These are phyloP conservation scores for Micrasema longulum DNA, from an alignment of 1,140 invertebrate genomes.

Conservation along the genomic window DNA sequence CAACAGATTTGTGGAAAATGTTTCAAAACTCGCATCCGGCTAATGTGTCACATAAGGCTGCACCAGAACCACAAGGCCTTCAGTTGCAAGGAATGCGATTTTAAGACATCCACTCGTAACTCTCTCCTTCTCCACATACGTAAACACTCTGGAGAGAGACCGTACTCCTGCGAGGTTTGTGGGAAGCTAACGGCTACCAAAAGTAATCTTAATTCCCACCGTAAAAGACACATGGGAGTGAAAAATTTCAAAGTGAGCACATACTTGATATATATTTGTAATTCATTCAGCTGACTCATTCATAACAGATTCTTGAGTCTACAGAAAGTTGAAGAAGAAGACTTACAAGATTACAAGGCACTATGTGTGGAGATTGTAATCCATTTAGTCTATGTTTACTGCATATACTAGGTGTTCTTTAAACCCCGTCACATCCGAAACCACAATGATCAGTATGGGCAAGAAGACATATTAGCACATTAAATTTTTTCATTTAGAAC, in stretches of 20 bases:
- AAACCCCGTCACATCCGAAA: no score
- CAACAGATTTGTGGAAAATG: constrained; percentile 21
- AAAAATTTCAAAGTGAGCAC: constrained; percentile 64
- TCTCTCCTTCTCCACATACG: constrained; percentile 63
- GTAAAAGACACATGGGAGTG: constrained; percentile 60
- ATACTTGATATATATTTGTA: no score
- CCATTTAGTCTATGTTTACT: no score
- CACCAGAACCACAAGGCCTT: constrained; percentile 27
- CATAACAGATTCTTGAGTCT: no score
- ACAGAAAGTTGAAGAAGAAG: no score
- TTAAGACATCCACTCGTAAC: constrained; percentile 15
- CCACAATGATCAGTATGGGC: no score
- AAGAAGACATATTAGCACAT: no score
- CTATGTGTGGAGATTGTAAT: no score
- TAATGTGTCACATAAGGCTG: constrained; percentile 23
- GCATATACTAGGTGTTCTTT: no score
- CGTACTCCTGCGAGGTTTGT: constrained; percentile 62
- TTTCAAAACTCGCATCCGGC: constrained; percentile 26
- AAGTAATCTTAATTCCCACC: constrained; percentile 62
- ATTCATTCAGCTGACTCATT: no score
- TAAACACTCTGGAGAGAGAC: constrained; percentile 63
- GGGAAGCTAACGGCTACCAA: constrained; percentile 60
- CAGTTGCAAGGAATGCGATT: constrained; percentile 25
- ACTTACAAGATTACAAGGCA: no score
- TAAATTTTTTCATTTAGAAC: no score